Evolutionary conservation across 64 coral and sea anemone species (phyloP).

Genomic region (Anthopleura sola): DNA sequence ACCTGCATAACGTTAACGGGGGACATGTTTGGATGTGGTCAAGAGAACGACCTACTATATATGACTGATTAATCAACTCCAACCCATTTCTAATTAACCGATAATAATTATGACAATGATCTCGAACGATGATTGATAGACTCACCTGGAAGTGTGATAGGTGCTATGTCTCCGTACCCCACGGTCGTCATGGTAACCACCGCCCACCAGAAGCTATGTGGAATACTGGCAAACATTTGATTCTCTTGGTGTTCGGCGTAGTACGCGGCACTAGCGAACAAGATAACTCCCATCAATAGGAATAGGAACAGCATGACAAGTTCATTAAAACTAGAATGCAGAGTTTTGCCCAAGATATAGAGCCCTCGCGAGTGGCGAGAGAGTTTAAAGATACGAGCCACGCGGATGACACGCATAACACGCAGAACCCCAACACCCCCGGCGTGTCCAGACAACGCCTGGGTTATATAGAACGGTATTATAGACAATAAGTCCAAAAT

Average conservation of each 20-base stretch:
- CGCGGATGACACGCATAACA: constrained; percentile 83
- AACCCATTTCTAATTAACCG: neutral
- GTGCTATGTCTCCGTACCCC: constrained; percentile 74
- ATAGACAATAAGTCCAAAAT: constrained; percentile 84
- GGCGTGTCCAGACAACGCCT: constrained; percentile 32
- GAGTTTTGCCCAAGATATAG: constrained; percentile 78
- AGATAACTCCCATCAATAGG: constrained; percentile 77
- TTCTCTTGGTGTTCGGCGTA: constrained; percentile 63
- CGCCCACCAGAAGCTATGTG: constrained; percentile 89
- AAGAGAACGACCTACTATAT: neutral
- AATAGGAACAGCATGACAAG: constrained; percentile 86
- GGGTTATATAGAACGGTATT: constrained; percentile 72
- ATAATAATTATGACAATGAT: neutral
- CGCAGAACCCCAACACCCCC: constrained; percentile 64
- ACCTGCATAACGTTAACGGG: too few relatives aligned
- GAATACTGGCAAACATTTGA: constrained; percentile 52
- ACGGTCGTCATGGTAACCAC: constrained; percentile 96
- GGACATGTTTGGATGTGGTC: neutral
- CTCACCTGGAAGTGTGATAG: constrained; percentile 61
- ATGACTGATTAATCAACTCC: neutral
- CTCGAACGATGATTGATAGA: neutral
- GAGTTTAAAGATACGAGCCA: constrained; percentile 81
- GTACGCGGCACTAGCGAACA: constrained; percentile 86
- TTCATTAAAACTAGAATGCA: constrained; percentile 80
- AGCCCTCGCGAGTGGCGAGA: constrained; percentile 85